phyloP scores from a whole-genome alignment of 2,797 vertebrate genomes.

The Pseudochromis fuscus region DNA sequence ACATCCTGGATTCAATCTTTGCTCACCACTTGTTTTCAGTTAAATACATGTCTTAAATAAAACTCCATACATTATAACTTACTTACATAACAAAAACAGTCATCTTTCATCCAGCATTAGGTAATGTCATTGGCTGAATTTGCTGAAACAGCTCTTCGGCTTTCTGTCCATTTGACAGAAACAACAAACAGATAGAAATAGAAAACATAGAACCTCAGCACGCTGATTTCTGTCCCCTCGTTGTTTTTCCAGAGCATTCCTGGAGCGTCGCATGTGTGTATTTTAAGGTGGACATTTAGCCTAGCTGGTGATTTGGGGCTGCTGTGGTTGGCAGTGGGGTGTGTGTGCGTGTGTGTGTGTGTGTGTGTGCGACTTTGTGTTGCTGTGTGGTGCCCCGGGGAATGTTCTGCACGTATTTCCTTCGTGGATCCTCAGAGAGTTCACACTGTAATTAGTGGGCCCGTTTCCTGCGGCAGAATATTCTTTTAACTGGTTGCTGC shows the following conservation, averaged over 20 bases:
- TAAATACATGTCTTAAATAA: neutral
- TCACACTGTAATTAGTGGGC: constrained; percentile 79
- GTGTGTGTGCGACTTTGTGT: constrained; percentile 51
- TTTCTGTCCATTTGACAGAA: constrained; percentile 32
- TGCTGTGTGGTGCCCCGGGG: constrained; percentile 54
- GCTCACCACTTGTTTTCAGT: neutral
- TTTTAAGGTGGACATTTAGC: constrained; percentile 81
- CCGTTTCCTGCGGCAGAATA: constrained; percentile 60
- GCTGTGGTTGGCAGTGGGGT: constrained; percentile 69
- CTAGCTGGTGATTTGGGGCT: constrained; percentile 82
- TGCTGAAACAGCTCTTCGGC: constrained; percentile 26
- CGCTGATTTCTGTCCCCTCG: constrained; percentile 50
- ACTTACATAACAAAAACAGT: constrained; percentile 5
- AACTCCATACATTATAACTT: neutral
- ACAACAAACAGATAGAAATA: constrained; percentile 72
- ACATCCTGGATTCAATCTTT: neutral
- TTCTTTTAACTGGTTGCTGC: constrained; percentile 60
- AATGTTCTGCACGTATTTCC: constrained; percentile 74
- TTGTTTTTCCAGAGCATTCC: constrained; percentile 79
- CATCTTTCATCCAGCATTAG: neutral
- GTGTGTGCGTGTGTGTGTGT: constrained; percentile 57
- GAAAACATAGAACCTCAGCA: constrained; percentile 66
- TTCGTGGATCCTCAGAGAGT: constrained; percentile 70
- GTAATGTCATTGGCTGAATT: constrained; percentile 13
- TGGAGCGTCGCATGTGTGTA: constrained; percentile 69